Conservation (phyloP, 2,113 vertebrate genomes). For the Sylvietta virens region DNA sequence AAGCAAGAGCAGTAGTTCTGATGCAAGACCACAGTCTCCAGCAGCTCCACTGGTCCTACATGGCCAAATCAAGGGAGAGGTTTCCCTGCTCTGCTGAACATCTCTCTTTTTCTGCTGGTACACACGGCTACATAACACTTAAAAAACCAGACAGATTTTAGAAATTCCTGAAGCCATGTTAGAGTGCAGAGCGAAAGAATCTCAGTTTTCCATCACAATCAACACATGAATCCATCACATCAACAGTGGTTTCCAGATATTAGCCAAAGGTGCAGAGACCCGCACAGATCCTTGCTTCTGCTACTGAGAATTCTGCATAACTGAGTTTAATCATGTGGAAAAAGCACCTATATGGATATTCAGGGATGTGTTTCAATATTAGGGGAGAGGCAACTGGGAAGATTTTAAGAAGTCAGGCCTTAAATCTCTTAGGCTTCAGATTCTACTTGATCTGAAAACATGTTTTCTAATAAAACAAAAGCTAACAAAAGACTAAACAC, state of each 20-base stretch:
- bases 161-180: neutral
- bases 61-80: neutral
- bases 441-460: neutral
- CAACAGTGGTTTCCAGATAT: neutral
- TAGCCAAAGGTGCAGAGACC: neutral
- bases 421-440: neutral
- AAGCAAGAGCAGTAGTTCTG: neutral
- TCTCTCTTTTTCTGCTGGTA: neutral
- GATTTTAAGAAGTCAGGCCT: neutral
- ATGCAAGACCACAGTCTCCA: neutral
- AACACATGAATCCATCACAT: neutral
- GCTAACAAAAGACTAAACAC: neutral
- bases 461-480: neutral
- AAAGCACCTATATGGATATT: neutral
- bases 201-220: neutral
- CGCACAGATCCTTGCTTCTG: neutral
- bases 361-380: neutral
- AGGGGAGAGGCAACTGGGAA: neutral
- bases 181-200: neutral
- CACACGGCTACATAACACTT: rapidly evolving
- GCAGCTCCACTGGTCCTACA: neutral
- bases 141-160: neutral
- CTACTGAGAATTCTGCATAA: neutral
- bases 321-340: neutral
- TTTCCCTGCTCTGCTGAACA: neutral